These are phyloP conservation scores for Lamprologus ornatipinnis DNA, from an alignment of 2,113 vertebrate species.

Conservation along the genomic window DNA sequence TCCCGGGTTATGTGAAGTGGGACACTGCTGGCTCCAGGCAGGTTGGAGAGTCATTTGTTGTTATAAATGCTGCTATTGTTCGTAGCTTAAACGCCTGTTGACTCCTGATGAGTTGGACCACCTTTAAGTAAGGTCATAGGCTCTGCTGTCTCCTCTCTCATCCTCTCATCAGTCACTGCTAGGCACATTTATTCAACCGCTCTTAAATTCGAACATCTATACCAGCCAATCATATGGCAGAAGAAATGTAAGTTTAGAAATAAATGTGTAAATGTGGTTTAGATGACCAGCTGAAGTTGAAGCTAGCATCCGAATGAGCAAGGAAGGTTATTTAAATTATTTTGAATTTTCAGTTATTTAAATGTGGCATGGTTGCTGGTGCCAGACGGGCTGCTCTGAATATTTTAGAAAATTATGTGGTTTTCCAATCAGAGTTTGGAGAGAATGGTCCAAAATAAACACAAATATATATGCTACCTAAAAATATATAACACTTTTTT, in stretches of 20 bases:
- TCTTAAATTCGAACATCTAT: background rate
- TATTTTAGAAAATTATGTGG: background rate
- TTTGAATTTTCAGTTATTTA: background rate
- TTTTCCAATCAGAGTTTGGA: background rate
- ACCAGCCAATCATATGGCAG: background rate
- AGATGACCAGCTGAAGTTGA: background rate
- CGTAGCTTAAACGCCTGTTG: background rate
- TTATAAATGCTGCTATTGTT: background rate
- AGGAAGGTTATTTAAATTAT: background rate
- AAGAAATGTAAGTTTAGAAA: background rate
- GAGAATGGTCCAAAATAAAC: background rate
- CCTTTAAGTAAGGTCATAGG: background rate
- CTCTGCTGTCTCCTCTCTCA: background rate
- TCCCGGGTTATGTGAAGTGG: background rate
- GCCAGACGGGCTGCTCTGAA: background rate
- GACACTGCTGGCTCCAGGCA: background rate
- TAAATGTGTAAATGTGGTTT: background rate
- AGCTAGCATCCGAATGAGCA: background rate
- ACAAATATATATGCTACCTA: background rate
- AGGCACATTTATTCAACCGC: background rate
- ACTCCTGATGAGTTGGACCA: background rate
- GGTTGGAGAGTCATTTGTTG: background rate
- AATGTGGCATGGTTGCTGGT: background rate
- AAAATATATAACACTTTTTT: background rate
- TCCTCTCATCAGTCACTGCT: background rate